Conservation (phyloP, 1,140 invertebrate genomes). For the Zaprionus gabonicus region DNA sequence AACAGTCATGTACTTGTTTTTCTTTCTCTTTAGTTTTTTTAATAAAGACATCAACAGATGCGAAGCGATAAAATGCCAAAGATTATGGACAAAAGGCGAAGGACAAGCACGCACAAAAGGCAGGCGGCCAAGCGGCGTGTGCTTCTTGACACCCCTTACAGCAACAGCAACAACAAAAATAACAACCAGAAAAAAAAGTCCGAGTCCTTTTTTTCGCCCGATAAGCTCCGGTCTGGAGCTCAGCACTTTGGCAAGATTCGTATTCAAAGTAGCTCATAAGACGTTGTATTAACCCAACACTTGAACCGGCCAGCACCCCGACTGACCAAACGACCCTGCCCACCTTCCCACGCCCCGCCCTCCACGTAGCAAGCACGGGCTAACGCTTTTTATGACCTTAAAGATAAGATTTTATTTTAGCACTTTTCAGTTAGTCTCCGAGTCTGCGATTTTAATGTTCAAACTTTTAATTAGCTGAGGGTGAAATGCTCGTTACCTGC, state of each 20-base stretch:
- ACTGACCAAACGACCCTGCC: conserved; percentile 21
- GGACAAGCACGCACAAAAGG: conserved; percentile 37
- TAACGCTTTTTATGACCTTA: conserved; percentile 57
- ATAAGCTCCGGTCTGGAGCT: conserved; percentile 51
- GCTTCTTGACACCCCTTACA: conserved; percentile 63
- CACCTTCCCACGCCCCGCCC: neutral
- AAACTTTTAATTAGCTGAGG: conserved; percentile 74
- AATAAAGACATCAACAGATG: conserved; percentile 83
- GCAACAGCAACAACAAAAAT: conserved; percentile 11
- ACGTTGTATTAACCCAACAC: conserved; percentile 61
- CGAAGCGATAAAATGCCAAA: conserved; percentile 81
- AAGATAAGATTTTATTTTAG: conserved; percentile 56
- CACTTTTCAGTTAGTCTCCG: neutral
- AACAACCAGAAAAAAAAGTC: conserved; percentile 12
- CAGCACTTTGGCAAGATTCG: conserved; percentile 42
- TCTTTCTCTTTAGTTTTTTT: conserved; percentile 50
- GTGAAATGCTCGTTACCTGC: neutral
- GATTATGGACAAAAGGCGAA: conserved; percentile 71
- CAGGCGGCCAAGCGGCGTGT: conserved; percentile 66
- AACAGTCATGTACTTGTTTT: conserved; percentile 2
- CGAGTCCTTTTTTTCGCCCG: conserved; percentile 29
- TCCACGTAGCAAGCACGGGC: neutral
- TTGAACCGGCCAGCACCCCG: conserved; percentile 42
- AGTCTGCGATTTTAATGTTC: conserved; percentile 45
- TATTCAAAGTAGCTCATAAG: conserved; percentile 63